Percentiles rank a stretch among this genome's conserved stretches.
Conservation (phyloP, 2,113 vertebrate species). For the Physeter macrocephalus region DNA sequence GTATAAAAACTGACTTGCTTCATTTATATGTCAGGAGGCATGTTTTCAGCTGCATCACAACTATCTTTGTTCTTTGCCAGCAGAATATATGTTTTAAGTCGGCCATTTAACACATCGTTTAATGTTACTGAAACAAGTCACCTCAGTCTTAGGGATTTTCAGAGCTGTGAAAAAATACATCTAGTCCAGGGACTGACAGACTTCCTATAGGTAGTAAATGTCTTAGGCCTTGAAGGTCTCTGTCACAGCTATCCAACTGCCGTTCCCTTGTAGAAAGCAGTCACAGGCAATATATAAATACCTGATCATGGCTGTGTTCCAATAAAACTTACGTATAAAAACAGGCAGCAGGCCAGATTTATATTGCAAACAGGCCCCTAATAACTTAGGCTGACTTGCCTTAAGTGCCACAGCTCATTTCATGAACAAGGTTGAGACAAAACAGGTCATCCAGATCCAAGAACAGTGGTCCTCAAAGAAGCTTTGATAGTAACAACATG, state of each 20-base stretch:
- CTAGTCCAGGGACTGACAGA: background rate
- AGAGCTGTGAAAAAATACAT: background rate
- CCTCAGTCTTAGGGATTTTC: background rate
- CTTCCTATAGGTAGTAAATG: background rate
- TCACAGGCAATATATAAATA: background rate
- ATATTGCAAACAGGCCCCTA: background rate
- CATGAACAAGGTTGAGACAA: background rate
- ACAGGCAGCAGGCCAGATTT: background rate
- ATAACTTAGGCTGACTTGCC: background rate
- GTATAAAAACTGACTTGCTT: background rate
- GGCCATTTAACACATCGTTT: background rate
- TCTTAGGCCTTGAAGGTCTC: background rate
- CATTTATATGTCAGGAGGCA: background rate
- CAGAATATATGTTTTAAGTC: background rate
- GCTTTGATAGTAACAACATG: background rate
- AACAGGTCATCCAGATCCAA: background rate
- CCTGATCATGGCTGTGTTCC: background rate
- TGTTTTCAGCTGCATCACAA: background rate
- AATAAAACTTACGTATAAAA: background rate
- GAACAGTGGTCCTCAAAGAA: background rate
- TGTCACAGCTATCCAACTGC: background rate
- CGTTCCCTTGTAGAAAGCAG: background rate
- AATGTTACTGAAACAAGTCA: background rate
- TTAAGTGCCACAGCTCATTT: background rate
- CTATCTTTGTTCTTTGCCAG: background rate